Base-by-base conservation (phyloP, 1,140 invertebrate species). In the Neodiprion lecontei region DNA sequence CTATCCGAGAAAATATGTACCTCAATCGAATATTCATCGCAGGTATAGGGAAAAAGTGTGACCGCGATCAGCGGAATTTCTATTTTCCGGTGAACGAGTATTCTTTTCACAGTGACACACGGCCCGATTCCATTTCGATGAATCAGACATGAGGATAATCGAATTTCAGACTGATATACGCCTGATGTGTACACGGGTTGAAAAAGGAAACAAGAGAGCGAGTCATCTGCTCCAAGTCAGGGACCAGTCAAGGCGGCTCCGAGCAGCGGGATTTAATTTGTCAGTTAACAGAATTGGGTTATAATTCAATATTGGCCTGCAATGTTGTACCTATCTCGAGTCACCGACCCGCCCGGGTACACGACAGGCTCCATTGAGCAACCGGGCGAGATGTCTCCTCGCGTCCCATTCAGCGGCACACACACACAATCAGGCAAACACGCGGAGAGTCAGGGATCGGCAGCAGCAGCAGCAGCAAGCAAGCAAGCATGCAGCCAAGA, bases 301-400 rank as follows among this genome's bases (percentile, higher is more conserved):
- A 79, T 80, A 80, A 82, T 78, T 76, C 74, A 75, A 82, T 79
- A 77, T 80, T 82, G 77, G 75, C 74, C 28, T 73, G 73, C 76
- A 80, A 76, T 77, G 81, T 77, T 80, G 74, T 73, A 72, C 74
- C 72, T 79, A 78, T 79, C 75, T 75, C 74, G 69, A 73, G 74
- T 69, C 76, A 68, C 72, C 53, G 67, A n/a, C 71, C 61, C 69
- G 49, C 53, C 53, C 9, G 53, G 53, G 53, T 61, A 61, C 53
- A 61, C 53, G 53, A 17, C 11, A 48, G 77, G 75, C 74, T 73
- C 72, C 71, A 75, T 77, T 72, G 72, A 73, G 79, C 81, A 81
- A 80, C 78, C 77, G 48, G 28, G 66, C 69, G 67, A 49, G 69
- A 66, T 53, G 11, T 48, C 40, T 48, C 67, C 28, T 17, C 28